Conservation (phyloP, 2,113 vertebrate species). For the Numenius arquata region DNA sequence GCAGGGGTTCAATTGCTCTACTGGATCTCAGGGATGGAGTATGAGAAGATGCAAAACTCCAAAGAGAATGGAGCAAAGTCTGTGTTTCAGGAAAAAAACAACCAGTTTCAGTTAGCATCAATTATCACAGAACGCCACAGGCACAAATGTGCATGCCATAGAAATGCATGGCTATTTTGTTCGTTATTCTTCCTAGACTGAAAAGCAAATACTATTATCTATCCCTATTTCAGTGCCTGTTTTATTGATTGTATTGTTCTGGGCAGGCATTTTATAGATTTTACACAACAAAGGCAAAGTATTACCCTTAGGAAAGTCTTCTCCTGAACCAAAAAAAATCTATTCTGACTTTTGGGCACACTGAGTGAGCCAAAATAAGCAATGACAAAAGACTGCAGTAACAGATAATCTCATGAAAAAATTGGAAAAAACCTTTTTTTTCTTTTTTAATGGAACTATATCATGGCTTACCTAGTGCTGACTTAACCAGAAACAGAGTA, state of each 20-base stretch:
- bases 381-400: neutral
- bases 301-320: neutral
- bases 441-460: neutral
- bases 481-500: neutral
- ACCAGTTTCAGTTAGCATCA: neutral
- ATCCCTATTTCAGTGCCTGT: neutral
- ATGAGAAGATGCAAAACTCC: neutral
- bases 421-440: rapidly evolving
- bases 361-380: neutral
- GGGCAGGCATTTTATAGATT: neutral
- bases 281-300: neutral
- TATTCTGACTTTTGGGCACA: neutral
- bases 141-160: neutral
- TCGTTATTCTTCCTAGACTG: neutral
- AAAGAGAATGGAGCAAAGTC: neutral
- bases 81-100: neutral
- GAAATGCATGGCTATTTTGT: neutral
- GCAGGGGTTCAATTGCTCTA: neutral
- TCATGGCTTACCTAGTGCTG: neutral
- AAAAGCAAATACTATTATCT: neutral
- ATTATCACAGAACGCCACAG: neutral
- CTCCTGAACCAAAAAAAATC: neutral
- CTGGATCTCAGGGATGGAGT: neutral
- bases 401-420: neutral
- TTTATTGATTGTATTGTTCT: constrained; percentile 27